Base-by-base conservation (phyloP, 2,888 invertebrate species). In the Abrostola tripartita region DNA sequence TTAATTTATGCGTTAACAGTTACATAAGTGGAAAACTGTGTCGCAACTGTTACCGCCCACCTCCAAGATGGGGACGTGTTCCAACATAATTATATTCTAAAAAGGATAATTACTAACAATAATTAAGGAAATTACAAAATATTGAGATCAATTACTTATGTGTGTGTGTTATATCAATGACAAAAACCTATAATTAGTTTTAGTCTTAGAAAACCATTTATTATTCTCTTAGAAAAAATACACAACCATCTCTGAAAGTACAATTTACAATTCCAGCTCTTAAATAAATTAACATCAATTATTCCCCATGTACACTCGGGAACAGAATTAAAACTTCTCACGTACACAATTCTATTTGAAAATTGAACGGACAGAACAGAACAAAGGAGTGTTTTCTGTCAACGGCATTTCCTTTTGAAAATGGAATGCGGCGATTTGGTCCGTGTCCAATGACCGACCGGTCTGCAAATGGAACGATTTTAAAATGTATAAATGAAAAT, bases 361-460 rank as follows among this genome's bases (percentile, higher is more conserved):
- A 89, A 88, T 85, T 76, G 84, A 88, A 88, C 75, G 83, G 74
- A 83, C 74, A 87, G 89, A 88, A 80, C 73, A 86, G 89, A 89
- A 92, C 91, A 90, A 92, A 92, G 91, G 88, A 89, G 86, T 86
- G 86, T 88, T 88, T 88, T 89, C 89, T 91, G 91, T 90, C 92
- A 92, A 86, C 88, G 88, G 87, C 87, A 88, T 87, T 90, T 90
- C 90, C 88, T 88, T 88, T 89, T 87, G 85, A 82, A 90, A 91
- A 90, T 91, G 88, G 90, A 91, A 91, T 86, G 86, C 84, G 85
- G 85, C 86, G 85, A 86, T 86, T 82, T 81, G 76, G 81, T 81
- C 81, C 80, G 82, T 85, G 84, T 84, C 85, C 79, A 81, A 81
- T 73, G 79, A 69, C 81, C 78, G 78, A 79, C 79, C 80, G 79